Evolutionary conservation across 2,113 vertebrate species (phyloP).

Genomic region (Dromaius novaehollandiae): DNA sequence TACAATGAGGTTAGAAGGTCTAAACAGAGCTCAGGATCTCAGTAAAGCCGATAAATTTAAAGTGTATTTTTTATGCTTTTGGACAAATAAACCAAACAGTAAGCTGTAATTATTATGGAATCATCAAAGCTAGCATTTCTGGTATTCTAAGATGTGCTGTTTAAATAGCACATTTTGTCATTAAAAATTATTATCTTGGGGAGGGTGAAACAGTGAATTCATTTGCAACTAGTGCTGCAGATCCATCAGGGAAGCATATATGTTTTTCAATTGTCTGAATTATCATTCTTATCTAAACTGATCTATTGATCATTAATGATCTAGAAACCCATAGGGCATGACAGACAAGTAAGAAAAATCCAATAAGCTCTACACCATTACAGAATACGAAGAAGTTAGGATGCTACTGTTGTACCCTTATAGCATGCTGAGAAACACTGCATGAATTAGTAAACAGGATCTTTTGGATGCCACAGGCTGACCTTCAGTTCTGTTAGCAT

Average conservation of each 20-base stretch:
- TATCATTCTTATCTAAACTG: conserved; percentile 53
- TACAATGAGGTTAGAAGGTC: background rate
- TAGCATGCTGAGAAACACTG: background rate
- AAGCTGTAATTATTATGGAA: background rate
- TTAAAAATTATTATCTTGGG: background rate
- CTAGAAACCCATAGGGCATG: conserved; percentile 50
- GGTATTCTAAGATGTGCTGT: conserved; percentile 2
- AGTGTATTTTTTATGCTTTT: background rate
- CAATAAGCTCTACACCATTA: conserved; percentile 17
- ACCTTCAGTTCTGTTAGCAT: conserved; percentile 9
- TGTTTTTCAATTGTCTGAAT: conserved; percentile 59
- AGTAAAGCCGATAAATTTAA: background rate
- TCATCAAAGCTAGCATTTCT: background rate
- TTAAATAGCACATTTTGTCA: background rate
- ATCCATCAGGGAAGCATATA: background rate
- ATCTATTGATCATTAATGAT: conserved; percentile 72
- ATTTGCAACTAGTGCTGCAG: background rate
- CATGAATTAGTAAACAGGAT: conserved; percentile 49
- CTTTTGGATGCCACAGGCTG: conserved; percentile 5
- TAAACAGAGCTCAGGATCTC: background rate
- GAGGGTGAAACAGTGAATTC: conserved; percentile 1
- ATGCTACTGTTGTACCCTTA: background rate
- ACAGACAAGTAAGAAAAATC: conserved; percentile 39
- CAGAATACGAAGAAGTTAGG: conserved; percentile 58
- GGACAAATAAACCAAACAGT: background rate